These are phyloP conservation scores for Spisula solida DNA, from an alignment of 2,888 invertebrate genomes.

Conservation along the genomic window DNA sequence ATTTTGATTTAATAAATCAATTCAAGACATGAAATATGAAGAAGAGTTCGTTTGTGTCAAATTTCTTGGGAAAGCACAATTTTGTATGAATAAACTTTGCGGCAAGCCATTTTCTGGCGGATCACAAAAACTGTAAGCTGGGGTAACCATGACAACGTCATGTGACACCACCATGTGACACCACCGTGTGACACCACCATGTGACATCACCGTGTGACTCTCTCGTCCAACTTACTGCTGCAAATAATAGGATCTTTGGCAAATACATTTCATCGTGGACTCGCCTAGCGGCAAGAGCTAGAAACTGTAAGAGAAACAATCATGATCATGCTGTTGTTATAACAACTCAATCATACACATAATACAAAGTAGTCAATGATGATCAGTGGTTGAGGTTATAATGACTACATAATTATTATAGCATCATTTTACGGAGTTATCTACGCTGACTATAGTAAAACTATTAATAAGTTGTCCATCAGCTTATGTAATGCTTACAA, in stretches of 20 bases:
- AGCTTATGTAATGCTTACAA: too few relatives aligned
- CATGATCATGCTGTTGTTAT: neutral
- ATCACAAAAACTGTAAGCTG: constrained; percentile 65
- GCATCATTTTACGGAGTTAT: too few relatives aligned
- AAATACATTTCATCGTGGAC: constrained; percentile 78
- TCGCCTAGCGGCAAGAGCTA: constrained; percentile 76
- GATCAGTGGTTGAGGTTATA: too few relatives aligned
- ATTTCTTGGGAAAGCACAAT: constrained; percentile 1
- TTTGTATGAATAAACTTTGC: neutral
- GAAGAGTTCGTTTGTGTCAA: neutral
- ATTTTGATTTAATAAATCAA: neutral
- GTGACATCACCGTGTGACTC: constrained; percentile 66
- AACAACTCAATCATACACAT: too few relatives aligned
- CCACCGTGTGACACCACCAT: constrained; percentile 54
- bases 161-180: constrained; percentile 51
- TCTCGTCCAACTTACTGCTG: constrained; percentile 75
- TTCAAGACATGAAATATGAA: neutral
- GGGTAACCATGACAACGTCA: constrained; percentile 68
- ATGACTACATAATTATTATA: too few relatives aligned
- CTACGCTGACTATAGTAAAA: too few relatives aligned
- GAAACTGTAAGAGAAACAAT: constrained; percentile 72
- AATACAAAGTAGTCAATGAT: too few relatives aligned
- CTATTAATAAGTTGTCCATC: too few relatives aligned
- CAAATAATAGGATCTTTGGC: constrained; percentile 78
- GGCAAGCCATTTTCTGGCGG: constrained; percentile 43